Evolutionary conservation across 2,113 vertebrate genomes (phyloP), one percentile per base, ranked within the genome.

Genomic region (Trichomycterus rosablanca): DNA sequence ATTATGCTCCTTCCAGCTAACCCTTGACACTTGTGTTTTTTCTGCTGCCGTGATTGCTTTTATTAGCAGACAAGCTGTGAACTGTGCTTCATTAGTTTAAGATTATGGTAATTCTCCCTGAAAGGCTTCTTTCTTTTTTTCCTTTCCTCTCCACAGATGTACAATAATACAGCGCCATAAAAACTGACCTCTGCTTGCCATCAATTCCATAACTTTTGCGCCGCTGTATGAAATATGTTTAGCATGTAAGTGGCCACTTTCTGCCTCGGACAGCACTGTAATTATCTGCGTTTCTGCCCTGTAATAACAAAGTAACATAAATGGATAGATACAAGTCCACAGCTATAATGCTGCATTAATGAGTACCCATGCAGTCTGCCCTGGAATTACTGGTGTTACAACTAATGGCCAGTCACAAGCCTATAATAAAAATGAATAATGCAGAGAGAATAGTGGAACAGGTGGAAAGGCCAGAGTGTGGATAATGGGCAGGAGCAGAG

Each of bases 251-350:
- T 44, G 35, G 52, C 23, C 63, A 70, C 64, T 63, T 70, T 70
- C 44, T 54, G 59, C 64, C 59, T 70, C 43, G 53, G 54, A 37
- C 48, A 66, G 56, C 20, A 14, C 52, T 48, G 58, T 60, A 66
- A 73, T 70, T 73, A 73, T 52, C 40, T 42, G 51, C 44, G 63
- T 58, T 63, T 65, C 51, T 63, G 50, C 34, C 30, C 53, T 63
- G 63, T 70, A 66, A 70, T 65, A 70, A 70, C 71, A 73, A 70
- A 58, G 62, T 45, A 56, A 50, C 53, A 32, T 34, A 67, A 74
- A 74, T 67, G 72, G 67, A 66, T 52, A 61, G 67, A 68, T 68
- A 51, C 59, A 61, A 56, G 71, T 65, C 49, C 59, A 39, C 40
- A 22, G 51, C 58, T 48, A 59, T 70, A 63, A 45, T 46, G 54